Evolutionary conservation across 1,140 invertebrate genomes (phyloP).

Genomic region (Venturia canescens): DNA sequence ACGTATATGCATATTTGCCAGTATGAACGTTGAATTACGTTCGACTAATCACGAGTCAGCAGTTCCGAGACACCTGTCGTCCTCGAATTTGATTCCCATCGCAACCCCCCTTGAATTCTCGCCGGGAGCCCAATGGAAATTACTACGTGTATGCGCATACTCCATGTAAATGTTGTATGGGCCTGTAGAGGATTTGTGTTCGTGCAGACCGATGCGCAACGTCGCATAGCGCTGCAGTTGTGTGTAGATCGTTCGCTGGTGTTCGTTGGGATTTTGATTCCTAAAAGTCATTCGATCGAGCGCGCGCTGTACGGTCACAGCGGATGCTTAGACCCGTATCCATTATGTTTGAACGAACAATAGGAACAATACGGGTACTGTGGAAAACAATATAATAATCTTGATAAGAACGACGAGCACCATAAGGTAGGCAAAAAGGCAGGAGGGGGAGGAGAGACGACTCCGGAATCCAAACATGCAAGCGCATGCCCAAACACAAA

Average conservation of each 20-base stretch:
- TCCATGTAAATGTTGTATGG: neutral
- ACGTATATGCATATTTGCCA: neutral
- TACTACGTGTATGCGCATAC: neutral
- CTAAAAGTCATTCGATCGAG: slow-evolving; percentile 24
- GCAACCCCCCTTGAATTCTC: slow-evolving; percentile 10
- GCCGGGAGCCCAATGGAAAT: neutral
- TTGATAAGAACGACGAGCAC: slow-evolving; percentile 22
- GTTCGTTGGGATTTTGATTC: slow-evolving; percentile 22
- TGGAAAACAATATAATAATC: slow-evolving; percentile 34
- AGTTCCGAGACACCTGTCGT: slow-evolving; percentile 32
- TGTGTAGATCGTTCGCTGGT: neutral
- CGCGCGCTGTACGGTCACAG: neutral
- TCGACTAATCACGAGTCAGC: slow-evolving; percentile 21
- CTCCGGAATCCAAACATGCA: neutral
- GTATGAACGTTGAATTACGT: slow-evolving; percentile 17
- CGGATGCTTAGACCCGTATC: slow-evolving; percentile 10
- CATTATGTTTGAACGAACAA: slow-evolving; percentile 27
- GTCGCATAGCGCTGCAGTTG: neutral
- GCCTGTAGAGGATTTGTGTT: neutral
- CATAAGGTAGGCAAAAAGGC: too few relatives aligned
- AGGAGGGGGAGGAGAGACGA: neutral
- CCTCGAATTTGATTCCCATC: slow-evolving; percentile 40
- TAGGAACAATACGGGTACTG: slow-evolving; percentile 38
- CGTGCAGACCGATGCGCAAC: neutral
- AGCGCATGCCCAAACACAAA: neutral